Conservation (phyloP, 2,888 invertebrate genomes). For the Syritta pipiens region DNA sequence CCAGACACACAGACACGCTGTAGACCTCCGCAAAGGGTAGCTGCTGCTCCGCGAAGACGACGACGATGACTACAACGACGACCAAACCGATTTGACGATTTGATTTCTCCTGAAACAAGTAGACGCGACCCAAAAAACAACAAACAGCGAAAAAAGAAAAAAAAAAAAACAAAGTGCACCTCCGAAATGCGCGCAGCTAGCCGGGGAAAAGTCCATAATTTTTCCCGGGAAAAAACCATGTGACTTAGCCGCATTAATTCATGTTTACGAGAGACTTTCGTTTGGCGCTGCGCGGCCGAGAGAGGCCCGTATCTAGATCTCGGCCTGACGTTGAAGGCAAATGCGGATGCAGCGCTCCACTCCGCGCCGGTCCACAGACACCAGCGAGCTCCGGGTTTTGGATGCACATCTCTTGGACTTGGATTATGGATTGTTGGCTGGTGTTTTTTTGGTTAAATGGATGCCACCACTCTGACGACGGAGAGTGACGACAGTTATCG, state of each 20-base stretch:
- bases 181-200: constrained; percentile 11
- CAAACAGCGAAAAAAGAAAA: background rate
- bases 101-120: constrained; percentile 66
- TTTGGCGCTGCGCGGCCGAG: constrained; percentile 40
- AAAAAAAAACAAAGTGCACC: background rate
- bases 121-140: constrained; percentile 62
- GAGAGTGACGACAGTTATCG: constrained; percentile 53
- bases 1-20: constrained; percentile 18
- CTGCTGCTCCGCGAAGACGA: background rate
- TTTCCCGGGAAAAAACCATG: constrained; percentile 58
- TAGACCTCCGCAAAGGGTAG: constrained; percentile 25
- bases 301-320: constrained; percentile 63
- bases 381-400: too few species aligned
- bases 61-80: background rate
- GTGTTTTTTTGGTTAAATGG: too few species aligned
- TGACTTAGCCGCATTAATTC: constrained; percentile 65
- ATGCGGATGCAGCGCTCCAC: constrained; percentile 60
- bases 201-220: constrained; percentile 65
- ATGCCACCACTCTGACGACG: background rate
- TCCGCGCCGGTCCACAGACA: too few species aligned
- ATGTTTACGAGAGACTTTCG: constrained; percentile 68
- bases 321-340: constrained; percentile 59
- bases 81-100: constrained; percentile 66
- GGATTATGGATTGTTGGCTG: background rate
- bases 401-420: constrained; percentile 19